Conservation (phyloP, 1,140 invertebrate genomes). For the Drosophila nikananu region DNA sequence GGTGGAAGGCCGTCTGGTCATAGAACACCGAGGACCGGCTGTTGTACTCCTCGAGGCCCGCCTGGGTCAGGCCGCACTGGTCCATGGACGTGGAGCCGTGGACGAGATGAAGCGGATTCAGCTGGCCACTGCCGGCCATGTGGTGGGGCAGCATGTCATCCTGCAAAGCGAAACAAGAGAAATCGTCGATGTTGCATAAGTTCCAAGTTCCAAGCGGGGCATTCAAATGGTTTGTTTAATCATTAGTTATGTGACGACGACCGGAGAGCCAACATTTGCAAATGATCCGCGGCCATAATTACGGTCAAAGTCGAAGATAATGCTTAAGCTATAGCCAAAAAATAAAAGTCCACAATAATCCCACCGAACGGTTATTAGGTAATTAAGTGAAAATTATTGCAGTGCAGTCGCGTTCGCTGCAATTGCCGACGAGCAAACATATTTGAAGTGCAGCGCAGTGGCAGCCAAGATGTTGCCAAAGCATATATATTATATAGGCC, state of each 20-base stretch:
- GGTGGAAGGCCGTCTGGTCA: constrained; percentile 87
- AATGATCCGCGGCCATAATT: constrained; percentile 75
- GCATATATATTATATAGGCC: constrained; percentile 39
- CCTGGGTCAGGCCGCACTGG: constrained; percentile 86
- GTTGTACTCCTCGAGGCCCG: constrained; percentile 90
- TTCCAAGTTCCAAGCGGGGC: constrained; percentile 1
- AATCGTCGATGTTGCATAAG: constrained; percentile 49
- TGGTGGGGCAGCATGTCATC: constrained; percentile 63
- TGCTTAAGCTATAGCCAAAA: constrained; percentile 11
- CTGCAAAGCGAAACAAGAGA: constrained; percentile 50
- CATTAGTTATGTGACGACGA: constrained; percentile 68
- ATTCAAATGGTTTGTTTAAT: constrained; percentile 72
- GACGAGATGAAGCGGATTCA: constrained; percentile 24
- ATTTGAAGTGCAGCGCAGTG: constrained; percentile 70
- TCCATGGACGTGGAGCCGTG: constrained; percentile 64
- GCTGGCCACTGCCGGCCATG: constrained; percentile 22
- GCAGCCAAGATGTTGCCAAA: constrained; percentile 49
- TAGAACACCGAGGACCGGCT: constrained; percentile 86
- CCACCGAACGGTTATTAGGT: constrained; percentile 62
- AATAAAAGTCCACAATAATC: constrained; percentile 32
- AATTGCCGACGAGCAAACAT: constrained; percentile 55
- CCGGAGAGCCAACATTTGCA: constrained; percentile 58
- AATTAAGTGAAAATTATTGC: constrained; percentile 81
- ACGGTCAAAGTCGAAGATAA: constrained; percentile 36
- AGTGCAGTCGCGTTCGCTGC: constrained; percentile 36